A percentile compares a stretch with the other conserved stretches of the same genome.
Conservation (phyloP, 2,113 vertebrate genomes). For the Nansenia antarctica region DNA sequence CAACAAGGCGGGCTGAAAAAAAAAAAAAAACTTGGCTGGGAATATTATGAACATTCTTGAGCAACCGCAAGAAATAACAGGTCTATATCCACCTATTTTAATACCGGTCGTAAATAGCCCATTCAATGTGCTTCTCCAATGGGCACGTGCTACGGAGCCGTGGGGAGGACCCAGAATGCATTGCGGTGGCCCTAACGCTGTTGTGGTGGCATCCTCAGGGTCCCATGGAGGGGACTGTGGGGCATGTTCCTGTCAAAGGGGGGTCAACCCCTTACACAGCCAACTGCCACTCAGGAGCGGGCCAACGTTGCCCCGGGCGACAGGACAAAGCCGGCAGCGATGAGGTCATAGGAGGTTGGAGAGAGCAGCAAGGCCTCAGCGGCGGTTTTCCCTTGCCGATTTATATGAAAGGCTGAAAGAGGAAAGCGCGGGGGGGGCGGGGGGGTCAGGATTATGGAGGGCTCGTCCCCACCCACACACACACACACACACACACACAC, state of each 20-base stretch:
- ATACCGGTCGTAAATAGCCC: neutral
- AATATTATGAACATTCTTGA: neutral
- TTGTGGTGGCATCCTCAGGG: constrained; percentile 3
- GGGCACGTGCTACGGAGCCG: constrained; percentile 24
- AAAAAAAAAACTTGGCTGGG: neutral
- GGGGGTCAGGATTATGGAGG: constrained; percentile 42
- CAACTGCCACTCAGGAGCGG: constrained; percentile 54
- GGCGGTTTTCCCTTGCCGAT: constrained; percentile 21
- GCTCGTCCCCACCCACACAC: neutral
- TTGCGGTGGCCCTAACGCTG: neutral
- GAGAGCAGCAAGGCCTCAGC: constrained; percentile 35
- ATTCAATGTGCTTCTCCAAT: neutral
- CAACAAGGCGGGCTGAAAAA: neutral
- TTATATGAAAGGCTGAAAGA: constrained; percentile 34
- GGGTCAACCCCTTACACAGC: constrained; percentile 47
- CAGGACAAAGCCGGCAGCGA: constrained; percentile 51
- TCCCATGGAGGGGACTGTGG: constrained; percentile 33
- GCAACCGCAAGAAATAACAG: constrained; percentile 1
- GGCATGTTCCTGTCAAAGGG: constrained; percentile 53
- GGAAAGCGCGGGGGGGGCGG: constrained; percentile 16
- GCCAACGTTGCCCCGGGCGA: constrained; percentile 53
- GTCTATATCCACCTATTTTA: neutral
- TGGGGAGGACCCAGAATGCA: constrained; percentile 21
- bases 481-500: too few relatives aligned
- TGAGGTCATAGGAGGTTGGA: constrained; percentile 55